A percentile compares a stretch with the other conserved stretches of the same genome.
Conservation (phyloP, 2,888 invertebrate species). For the Philereme vetulata region DNA sequence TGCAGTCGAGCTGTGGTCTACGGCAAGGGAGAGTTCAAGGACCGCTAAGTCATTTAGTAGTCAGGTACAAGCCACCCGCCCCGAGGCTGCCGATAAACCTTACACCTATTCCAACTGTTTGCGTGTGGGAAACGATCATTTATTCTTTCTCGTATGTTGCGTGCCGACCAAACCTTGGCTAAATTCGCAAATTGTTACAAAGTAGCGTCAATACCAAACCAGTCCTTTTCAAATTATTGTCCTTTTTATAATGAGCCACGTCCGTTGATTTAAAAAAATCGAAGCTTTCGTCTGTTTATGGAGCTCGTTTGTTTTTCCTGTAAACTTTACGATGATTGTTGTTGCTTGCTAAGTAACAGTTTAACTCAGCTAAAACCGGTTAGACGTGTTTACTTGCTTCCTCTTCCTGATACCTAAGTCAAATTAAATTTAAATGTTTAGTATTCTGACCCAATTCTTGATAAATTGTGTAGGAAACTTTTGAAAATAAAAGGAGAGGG, state of each 20-base stretch:
- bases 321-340: slow-evolving; percentile 5
- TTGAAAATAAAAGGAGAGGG: not conserved
- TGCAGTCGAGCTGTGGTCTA: slow-evolving; percentile 26
- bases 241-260: slow-evolving; percentile 19
- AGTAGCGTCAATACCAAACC: slow-evolving; percentile 10
- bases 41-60: slow-evolving; percentile 66
- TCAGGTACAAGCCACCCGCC: slow-evolving; percentile 62
- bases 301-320: slow-evolving; percentile 11
- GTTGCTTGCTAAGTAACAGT: slow-evolving; percentile 15
- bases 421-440: not conserved
- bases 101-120: slow-evolving; percentile 52
- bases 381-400: slow-evolving; percentile 11
- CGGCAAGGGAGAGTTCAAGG: slow-evolving; percentile 59
- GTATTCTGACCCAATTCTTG: not conserved
- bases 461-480: not conserved
- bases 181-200: slow-evolving; percentile 34
- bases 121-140: slow-evolving; percentile 61
- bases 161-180: slow-evolving; percentile 32
- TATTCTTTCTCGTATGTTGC: slow-evolving; percentile 48
- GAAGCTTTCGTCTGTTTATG: slow-evolving; percentile 1
- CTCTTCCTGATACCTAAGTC: slow-evolving; percentile 20
- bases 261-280: slow-evolving; percentile 13
- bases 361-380: slow-evolving; percentile 13
- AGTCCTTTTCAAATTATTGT: slow-evolving; percentile 15
- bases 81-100: slow-evolving; percentile 49